These are phyloP conservation scores for Reticulitermes lucifugus DNA, from an alignment of 2,888 invertebrate species.

Conservation along the genomic window DNA sequence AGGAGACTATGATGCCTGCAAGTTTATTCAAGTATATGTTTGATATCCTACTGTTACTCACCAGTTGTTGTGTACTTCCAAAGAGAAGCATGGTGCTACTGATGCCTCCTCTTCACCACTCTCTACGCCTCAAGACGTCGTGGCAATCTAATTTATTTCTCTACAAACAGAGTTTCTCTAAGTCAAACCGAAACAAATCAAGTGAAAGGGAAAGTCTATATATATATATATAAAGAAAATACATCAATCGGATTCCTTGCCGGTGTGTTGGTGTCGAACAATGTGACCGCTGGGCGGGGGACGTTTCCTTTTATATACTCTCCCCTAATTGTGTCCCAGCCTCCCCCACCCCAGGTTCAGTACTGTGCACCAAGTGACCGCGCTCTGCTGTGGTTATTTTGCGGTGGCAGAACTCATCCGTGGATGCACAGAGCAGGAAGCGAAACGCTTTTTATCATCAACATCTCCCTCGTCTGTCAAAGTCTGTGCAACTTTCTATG, in stretches of 20 bases:
- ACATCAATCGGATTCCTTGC: not conserved
- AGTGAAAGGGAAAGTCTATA: conserved; percentile 10
- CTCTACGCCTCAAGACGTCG: not conserved
- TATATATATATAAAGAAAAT: not conserved
- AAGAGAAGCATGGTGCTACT: not conserved
- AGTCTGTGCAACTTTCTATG: not conserved
- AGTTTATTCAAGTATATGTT: no score
- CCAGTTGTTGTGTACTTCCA: not conserved
- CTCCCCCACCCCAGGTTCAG: not conserved
- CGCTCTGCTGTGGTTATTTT: conserved; percentile 2
- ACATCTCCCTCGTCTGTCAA: not conserved
- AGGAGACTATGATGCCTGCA: no score
- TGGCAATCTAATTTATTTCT: not conserved
- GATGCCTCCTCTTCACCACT: not conserved
- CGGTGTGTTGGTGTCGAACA: not conserved
- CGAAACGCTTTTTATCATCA: not conserved
- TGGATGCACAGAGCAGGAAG: conserved; percentile 4
- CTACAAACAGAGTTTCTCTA: not conserved
- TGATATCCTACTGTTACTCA: not conserved
- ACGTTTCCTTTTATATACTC: not conserved
- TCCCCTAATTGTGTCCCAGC: not conserved
- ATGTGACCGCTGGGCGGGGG: conserved; percentile 16
- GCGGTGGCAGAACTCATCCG: conserved; percentile 13
- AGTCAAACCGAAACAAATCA: conserved; percentile 7
- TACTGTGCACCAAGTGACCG: not conserved